Conservation (phyloP, 2,113 vertebrate species). For the Uria lomvia region DNA sequence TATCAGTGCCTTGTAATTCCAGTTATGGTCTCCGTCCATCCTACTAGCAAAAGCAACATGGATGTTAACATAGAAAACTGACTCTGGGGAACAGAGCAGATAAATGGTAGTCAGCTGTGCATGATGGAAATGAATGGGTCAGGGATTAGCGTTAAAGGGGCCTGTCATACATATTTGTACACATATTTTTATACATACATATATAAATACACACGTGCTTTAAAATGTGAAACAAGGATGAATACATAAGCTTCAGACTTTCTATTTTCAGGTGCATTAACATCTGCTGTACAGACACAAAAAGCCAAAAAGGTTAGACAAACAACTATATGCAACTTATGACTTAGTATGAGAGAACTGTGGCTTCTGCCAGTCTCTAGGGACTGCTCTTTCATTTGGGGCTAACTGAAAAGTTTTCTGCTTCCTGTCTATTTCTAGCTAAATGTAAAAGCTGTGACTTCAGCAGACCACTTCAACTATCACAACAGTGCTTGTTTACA, state of each 20-base stretch:
- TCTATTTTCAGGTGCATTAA: slow-evolving; percentile 35
- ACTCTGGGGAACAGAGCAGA: neutral
- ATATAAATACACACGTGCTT: neutral
- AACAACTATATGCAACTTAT: slow-evolving; percentile 8
- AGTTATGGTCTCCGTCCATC: neutral
- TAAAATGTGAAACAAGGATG: neutral
- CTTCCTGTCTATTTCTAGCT: neutral
- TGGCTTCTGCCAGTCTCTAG: neutral
- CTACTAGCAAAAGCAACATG: neutral
- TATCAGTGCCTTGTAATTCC: neutral
- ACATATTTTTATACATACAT: neutral
- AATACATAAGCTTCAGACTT: neutral
- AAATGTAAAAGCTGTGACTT: neutral
- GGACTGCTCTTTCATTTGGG: neutral
- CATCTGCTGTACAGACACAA: neutral
- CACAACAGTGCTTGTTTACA: neutral
- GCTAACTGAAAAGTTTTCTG: neutral
- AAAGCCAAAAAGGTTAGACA: neutral
- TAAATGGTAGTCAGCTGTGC: neutral
- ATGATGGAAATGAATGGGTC: neutral
- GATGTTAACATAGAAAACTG: neutral
- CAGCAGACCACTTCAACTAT: neutral
- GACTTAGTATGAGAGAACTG: neutral
- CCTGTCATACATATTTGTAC: neutral
- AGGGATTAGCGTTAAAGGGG: neutral